phyloP scores from a whole-genome alignment of 2,888 invertebrate genomes.

The Anodontia alba region DNA sequence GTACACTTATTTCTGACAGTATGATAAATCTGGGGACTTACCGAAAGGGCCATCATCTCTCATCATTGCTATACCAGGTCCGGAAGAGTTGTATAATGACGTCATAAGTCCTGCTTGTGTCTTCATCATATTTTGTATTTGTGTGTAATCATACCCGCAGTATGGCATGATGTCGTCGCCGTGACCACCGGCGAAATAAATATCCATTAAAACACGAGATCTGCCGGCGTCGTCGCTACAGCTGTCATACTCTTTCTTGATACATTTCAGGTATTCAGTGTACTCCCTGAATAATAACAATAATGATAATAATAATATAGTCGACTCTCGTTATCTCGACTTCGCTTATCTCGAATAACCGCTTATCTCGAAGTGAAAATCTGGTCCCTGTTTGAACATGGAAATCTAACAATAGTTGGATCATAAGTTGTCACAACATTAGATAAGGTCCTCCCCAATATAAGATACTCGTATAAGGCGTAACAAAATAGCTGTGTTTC shows the following conservation, averaged over 20 bases:
- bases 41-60: slow-evolving; percentile 3
- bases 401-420: too few species aligned
- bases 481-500: too few species aligned
- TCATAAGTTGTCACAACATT: too few species aligned
- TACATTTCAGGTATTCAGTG: slow-evolving; percentile 38
- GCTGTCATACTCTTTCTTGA: slow-evolving; percentile 38
- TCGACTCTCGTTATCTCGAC: too few species aligned
- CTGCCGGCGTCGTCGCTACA: slow-evolving; percentile 32
- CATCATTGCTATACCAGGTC: background rate
- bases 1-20: too few species aligned
- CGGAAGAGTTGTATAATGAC: slow-evolving; percentile 24
- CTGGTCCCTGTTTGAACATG: too few species aligned
- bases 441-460: too few species aligned
- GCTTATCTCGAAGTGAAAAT: too few species aligned
- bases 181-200: slow-evolving; percentile 1
- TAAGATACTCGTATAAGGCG: too few species aligned
- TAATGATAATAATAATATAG: background rate
- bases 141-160: slow-evolving; percentile 37
- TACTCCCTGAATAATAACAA: slow-evolving; percentile 48
- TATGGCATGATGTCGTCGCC: slow-evolving; percentile 13
- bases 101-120: slow-evolving; percentile 40
- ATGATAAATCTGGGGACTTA: too few species aligned
- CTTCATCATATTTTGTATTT: slow-evolving; percentile 39
- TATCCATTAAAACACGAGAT: slow-evolving; percentile 19
- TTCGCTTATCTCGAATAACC: too few species aligned